Base-by-base conservation (phyloP, 2,888 invertebrate genomes). In the Leistus spinibarbis region DNA sequence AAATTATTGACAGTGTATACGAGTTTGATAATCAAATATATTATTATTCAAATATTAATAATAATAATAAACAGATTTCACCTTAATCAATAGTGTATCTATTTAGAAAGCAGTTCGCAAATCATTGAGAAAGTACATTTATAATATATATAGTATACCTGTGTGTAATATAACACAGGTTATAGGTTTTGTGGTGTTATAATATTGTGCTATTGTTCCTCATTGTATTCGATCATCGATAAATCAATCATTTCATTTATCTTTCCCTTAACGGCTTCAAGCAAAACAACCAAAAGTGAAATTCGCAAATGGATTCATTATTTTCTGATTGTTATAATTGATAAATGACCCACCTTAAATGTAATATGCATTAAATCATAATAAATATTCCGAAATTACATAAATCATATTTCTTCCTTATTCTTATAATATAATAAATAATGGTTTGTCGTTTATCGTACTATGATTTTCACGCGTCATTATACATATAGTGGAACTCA, bases 91-190 rank as follows among this genome's bases (percentile, higher is more conserved):
- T 72, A 54, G 65, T 56, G 54, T 65, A 65, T 72, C 72, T 40
- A 67, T 73, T 24, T 73, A 73, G 73, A 73, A 73, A 73, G 73
- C 67, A 73, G 53, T 53, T 65, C 64, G 63, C 64, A 71, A 40
- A 63, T 24, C 27, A 73, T 72, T 40, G 73, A 67, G 73, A 73
- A 73, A 73, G 73, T 73, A 73, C 54, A 19, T 60, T n/a, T 54
- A 67, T 73, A 60, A 24, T 56, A 67, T 73, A 60, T 60, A 54
- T 67, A 72, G 65, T 72, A 57, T 66, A 66, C 19, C 10, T n/a
- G n/a, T n/a, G n/a, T n/a, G n/a, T n/a, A n/a, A n/a, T n/a, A n/a
- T n/a, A n/a, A 40, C 40, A 10, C 40, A 40, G 13, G 40, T 40
- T 40, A 40, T 40, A 40, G 7, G 40, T n/a, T n/a, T n/a, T n/a